Percentiles rank a stretch among this genome's conserved stretches.
Conservation (phyloP, 1,140 invertebrate genomes). For the Drosophila pachea region DNA sequence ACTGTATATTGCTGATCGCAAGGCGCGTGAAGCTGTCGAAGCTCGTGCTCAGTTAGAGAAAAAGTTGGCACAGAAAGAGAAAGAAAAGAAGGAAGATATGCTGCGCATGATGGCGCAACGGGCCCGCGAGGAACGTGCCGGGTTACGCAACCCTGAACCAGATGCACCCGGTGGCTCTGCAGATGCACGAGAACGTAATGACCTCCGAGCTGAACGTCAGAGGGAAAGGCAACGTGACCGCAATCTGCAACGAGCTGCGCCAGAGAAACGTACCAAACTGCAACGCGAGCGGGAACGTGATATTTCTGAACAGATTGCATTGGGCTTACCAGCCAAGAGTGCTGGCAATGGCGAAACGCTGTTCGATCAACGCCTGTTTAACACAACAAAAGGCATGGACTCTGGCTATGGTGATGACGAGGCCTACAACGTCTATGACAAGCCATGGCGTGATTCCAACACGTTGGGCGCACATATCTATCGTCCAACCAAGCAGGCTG, state of each 20-base stretch:
- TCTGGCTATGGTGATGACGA: conserved; percentile 99
- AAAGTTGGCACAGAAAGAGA: conserved; percentile 98
- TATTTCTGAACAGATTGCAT: conserved; percentile 98
- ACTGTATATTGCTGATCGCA: conserved; percentile 97
- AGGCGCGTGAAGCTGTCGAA: conserved; percentile 97
- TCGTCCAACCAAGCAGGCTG: conserved; percentile 91
- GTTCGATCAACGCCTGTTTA: conserved; percentile 98
- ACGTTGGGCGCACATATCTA: conserved; percentile 94
- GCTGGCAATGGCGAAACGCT: conserved; percentile 87
- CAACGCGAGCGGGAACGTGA: conserved; percentile 96
- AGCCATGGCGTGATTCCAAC: conserved; percentile 92
- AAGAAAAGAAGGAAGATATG: conserved; percentile 98
- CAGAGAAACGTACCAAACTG: conserved; percentile 93
- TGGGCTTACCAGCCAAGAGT: conserved; percentile 95
- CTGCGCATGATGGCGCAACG: conserved; percentile 95
- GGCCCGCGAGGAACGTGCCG: conserved; percentile 96
- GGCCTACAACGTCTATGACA: conserved; percentile 98
- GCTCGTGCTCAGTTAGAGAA: conserved; percentile 97
- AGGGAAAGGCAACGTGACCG: conserved; percentile 94
- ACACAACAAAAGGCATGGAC: conserved; percentile 96
- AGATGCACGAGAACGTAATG: conserved; percentile 92
- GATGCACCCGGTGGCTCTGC: conserved; percentile 82
- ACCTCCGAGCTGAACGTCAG: conserved; percentile 92
- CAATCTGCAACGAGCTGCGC: conserved; percentile 95
- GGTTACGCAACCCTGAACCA: conserved; percentile 79